phyloP scores from a whole-genome alignment of 1,140 invertebrate genomes.

The Drosophila varians region DNA sequence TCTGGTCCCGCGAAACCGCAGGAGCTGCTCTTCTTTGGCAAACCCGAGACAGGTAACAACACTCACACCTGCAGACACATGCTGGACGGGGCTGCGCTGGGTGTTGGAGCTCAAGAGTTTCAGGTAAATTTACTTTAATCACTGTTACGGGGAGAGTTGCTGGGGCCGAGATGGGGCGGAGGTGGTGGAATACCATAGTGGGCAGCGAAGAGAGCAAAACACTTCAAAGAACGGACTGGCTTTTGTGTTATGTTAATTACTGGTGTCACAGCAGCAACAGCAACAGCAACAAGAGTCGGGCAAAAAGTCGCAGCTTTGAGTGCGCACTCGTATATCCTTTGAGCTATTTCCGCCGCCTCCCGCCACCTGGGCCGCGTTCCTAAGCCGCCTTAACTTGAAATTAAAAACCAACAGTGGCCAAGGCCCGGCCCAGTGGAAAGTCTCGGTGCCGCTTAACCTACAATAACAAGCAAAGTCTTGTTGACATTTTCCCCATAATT shows the following conservation, averaged over 20 bases:
- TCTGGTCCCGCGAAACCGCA: constrained; percentile 23
- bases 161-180: too few species aligned
- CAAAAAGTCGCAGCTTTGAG: constrained; percentile 68
- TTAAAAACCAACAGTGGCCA: constrained; percentile 80
- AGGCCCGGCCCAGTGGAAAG: constrained; percentile 64
- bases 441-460: constrained; percentile 71
- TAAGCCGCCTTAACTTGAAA: constrained; percentile 54
- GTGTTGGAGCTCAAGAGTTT: constrained; percentile 48
- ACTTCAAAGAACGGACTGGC: constrained; percentile 67
- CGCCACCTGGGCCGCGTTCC: not conserved
- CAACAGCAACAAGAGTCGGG: constrained; percentile 28
- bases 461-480: constrained; percentile 73
- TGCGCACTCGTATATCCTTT: constrained; percentile 77
- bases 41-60: constrained; percentile 56
- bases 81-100: not conserved
- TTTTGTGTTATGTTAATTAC: constrained; percentile 82
- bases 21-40: constrained; percentile 57
- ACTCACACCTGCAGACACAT: constrained; percentile 22
- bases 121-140: constrained; percentile 81
- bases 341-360: constrained; percentile 36
- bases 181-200: constrained; percentile 33
- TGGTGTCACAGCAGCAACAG: constrained; percentile 67
- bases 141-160: constrained; percentile 64
- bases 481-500: constrained; percentile 80
- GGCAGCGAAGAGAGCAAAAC: constrained; percentile 69